Evolutionary conservation across 2,797 vertebrate genomes (phyloP).

Genomic region (Darevskia nairensis): DNA sequence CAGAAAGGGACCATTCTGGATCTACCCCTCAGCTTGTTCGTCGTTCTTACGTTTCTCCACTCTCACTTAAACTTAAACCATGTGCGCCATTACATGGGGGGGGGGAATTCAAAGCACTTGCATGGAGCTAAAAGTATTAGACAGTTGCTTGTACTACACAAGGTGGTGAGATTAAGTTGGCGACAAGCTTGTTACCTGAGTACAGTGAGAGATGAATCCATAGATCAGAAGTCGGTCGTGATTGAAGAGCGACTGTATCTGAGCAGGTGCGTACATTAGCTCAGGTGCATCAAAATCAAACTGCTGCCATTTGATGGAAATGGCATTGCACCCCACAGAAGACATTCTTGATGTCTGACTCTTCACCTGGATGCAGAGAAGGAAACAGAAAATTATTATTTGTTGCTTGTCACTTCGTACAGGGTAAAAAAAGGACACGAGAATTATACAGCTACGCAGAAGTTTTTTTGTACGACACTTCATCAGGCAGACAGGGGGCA

Average conservation of each 20-base stretch:
- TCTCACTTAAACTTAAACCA: neutral
- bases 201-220: constrained; percentile 87
- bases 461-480: neutral
- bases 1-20: neutral
- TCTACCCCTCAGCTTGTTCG: neutral
- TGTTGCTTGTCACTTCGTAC: neutral
- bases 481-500: neutral
- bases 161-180: neutral
- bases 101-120: neutral
- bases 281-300: constrained; percentile 69
- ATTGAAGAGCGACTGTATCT: constrained; percentile 84
- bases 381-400: constrained; percentile 22
- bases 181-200: constrained; percentile 77
- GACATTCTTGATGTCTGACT: constrained; percentile 78
- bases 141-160: neutral
- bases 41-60: neutral
- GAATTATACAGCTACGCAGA: neutral
- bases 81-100: neutral
- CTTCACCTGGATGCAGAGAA: constrained; percentile 75
- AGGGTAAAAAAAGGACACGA: neutral
- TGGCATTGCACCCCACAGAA: constrained; percentile 84
- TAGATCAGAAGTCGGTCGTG: constrained; percentile 85
- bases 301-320: constrained; percentile 90
- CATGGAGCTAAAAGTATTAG: neutral
- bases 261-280: constrained; percentile 85